Evolutionary conservation across 2,888 invertebrate genomes (phyloP).

Genomic region (Gymnoscelis rufifasciata): DNA sequence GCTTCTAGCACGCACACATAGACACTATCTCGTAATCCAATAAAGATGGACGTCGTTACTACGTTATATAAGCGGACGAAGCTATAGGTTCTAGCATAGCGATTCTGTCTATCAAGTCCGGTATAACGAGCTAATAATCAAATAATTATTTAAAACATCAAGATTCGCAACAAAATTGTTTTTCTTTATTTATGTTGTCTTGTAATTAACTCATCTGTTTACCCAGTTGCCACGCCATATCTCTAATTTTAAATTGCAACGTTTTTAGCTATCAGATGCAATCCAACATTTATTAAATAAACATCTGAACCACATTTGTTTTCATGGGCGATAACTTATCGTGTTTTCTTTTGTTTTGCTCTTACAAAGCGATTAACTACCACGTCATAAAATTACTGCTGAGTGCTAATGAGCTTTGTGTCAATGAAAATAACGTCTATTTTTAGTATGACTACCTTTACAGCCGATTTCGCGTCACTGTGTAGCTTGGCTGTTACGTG

Average conservation of each 20-base stretch:
- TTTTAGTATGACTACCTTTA: neutral
- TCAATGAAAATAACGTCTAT: conserved; percentile 27
- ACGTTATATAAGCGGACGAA: conserved; percentile 38
- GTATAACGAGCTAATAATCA: no score
- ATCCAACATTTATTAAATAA: conserved; percentile 23
- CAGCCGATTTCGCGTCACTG: conserved; percentile 20
- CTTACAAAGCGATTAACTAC: conserved; percentile 33
- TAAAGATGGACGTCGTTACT: conserved; percentile 37
- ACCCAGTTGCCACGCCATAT: no score
- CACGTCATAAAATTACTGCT: conserved; percentile 19
- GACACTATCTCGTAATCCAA: conserved; percentile 45
- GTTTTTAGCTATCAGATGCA: conserved; percentile 14
- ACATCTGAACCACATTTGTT: conserved; percentile 38
- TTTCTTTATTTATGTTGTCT: no score
- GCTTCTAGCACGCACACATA: conserved; percentile 30
- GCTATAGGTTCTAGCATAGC: conserved; percentile 35
- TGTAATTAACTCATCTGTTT: no score
- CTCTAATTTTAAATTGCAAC: conserved; percentile 5
- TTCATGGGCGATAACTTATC: conserved; percentile 44
- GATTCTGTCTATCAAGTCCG: no score
- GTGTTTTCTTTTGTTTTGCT: conserved; percentile 44
- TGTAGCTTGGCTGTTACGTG: conserved; percentile 9
- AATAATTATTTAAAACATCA: no score
- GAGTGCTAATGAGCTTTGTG: conserved; percentile 28
- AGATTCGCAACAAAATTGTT: no score